Evolutionary conservation across 1,140 invertebrate genomes (phyloP).

Genomic region (Eurosta solidaginis): DNA sequence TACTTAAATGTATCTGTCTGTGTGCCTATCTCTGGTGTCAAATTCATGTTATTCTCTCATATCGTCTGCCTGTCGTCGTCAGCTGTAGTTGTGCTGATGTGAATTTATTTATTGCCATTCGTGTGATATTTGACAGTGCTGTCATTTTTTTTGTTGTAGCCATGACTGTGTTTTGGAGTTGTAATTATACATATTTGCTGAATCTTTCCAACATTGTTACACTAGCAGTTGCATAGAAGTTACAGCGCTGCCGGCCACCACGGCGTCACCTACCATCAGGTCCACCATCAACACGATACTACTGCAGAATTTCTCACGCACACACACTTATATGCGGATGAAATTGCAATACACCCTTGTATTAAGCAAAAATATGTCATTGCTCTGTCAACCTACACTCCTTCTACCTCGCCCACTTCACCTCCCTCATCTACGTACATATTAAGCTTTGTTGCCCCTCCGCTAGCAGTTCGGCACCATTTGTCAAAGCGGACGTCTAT

Average conservation of each 20-base stretch:
- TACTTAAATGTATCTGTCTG: too few species aligned
- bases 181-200: not conserved
- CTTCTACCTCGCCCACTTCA: too few species aligned
- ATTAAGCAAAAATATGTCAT: too few species aligned
- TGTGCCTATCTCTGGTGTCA: too few species aligned
- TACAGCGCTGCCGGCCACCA: not conserved
- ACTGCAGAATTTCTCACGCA: not conserved
- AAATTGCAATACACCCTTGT: too few species aligned
- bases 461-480: too few species aligned
- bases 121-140: not conserved
- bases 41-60: conserved; percentile 13
- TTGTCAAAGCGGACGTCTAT: not conserved
- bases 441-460: too few species aligned
- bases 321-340: too few species aligned
- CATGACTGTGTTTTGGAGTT: not conserved
- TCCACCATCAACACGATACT: not conserved
- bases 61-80: conserved; percentile 8
- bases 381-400: too few species aligned
- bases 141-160: not conserved
- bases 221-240: not conserved
- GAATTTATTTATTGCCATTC: conserved; percentile 17
- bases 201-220: not conserved
- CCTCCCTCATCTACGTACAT: too few species aligned
- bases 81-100: not conserved
- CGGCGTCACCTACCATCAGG: not conserved